Evolutionary conservation across 2,113 vertebrate genomes (phyloP).

Genomic region (Tupaia chinensis): DNA sequence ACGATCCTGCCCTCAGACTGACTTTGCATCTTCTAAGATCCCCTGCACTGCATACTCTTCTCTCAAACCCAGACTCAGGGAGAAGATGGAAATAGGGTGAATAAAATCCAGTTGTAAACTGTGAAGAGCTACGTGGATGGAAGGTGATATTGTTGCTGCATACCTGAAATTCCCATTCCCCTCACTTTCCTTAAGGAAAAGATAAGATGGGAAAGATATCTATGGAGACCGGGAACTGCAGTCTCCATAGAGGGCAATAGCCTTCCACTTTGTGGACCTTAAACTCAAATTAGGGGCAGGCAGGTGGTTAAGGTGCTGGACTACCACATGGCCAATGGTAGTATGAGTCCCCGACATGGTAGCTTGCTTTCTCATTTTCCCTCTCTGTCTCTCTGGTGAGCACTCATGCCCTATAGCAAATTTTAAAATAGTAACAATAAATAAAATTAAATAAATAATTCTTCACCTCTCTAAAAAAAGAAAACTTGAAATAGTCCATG

Average conservation of each 20-base stretch:
- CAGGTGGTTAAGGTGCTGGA: too few relatives aligned
- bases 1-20: not conserved
- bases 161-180: not conserved
- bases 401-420: too few relatives aligned
- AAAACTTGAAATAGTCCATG: not conserved
- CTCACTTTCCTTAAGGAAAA: not conserved
- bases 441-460: too few relatives aligned
- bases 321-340: too few relatives aligned
- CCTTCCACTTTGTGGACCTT: not conserved
- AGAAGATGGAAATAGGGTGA: rapidly evolving
- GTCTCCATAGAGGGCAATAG: too few relatives aligned
- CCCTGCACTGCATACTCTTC: not conserved
- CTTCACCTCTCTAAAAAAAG: too few relatives aligned
- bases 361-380: too few relatives aligned
- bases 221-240: not conserved
- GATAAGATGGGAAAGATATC: not conserved
- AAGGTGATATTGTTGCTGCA: too few relatives aligned
- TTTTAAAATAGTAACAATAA: too few relatives aligned
- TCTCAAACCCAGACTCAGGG: not conserved
- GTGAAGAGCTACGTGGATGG: not conserved
- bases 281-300: not conserved
- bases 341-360: too few relatives aligned
- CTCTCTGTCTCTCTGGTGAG: too few relatives aligned
- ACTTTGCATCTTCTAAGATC: not conserved
- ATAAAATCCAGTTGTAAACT: not conserved